A percentile compares a stretch with the other conserved stretches of the same genome.
phyloP scores from a whole-genome alignment of 2,888 invertebrate genomes.

The Agrotis segetum region DNA sequence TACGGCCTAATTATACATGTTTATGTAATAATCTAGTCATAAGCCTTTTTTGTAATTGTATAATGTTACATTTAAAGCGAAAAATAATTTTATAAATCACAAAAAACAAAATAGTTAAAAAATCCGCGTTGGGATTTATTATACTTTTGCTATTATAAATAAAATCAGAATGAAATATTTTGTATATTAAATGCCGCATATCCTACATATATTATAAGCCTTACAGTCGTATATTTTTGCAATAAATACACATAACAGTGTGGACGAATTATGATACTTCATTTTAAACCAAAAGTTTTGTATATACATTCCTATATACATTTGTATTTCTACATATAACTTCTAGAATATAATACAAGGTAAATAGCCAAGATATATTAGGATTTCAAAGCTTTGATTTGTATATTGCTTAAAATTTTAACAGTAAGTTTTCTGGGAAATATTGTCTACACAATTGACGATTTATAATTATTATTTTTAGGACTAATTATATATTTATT shows the following conservation, averaged over 20 bases:
- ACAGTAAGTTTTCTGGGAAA: slow-evolving; percentile 64
- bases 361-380: slow-evolving; percentile 54
- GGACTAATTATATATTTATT: slow-evolving; percentile 34
- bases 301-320: slow-evolving; percentile 64
- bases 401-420: slow-evolving; percentile 64
- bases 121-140: not conserved
- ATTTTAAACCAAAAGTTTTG: slow-evolving; percentile 58
- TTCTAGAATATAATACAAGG: slow-evolving; percentile 51
- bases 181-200: slow-evolving; percentile 36
- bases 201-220: slow-evolving; percentile 56
- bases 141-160: not conserved
- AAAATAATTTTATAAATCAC: slow-evolving; percentile 16
- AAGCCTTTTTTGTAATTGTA: slow-evolving; percentile 58
- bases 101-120: not conserved
- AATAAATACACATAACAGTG: slow-evolving; percentile 80
- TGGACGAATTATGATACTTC: slow-evolving; percentile 87
- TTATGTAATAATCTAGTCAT: slow-evolving; percentile 56
- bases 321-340: slow-evolving; percentile 53
- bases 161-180: not conserved
- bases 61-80: slow-evolving; percentile 53
- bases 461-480: slow-evolving; percentile 60
- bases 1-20: slow-evolving; percentile 60
- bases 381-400: slow-evolving; percentile 57
- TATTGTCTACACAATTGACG: slow-evolving; percentile 89
- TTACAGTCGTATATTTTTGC: slow-evolving; percentile 70